Base-by-base conservation (phyloP, 2,888 invertebrate genomes). In the Itoplectis maculator region DNA sequence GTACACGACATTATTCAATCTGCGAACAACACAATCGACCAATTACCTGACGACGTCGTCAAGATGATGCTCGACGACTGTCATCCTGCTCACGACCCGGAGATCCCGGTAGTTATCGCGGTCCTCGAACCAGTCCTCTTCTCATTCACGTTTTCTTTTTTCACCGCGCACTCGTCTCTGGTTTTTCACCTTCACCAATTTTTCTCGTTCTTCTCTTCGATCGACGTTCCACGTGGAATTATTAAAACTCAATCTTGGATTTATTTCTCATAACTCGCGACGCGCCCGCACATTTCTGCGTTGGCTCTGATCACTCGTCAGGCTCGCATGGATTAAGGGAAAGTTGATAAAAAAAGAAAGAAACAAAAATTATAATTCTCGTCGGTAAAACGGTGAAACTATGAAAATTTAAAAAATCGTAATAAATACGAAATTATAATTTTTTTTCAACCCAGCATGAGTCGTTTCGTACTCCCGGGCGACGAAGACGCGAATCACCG, bases 31-130 rank as follows among this genome's bases (percentile, higher is more conserved):
- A 37, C 2, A 59, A 37, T 20, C 1, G n/a, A 35, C 29, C 7
- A 72, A 47, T 79, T 73, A 82, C 82, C 82, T 82, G 61, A 49
- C 20, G 4, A 49, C 20, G 11, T 79, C 72, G 13, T 15, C 47
- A 61, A 37, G 61, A 18, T 42, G 40, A 63, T 73, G 72, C 70
- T 82, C 82, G 40, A 68, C 40, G 18, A 79, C 23, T 8, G 82
- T 82, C 82, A 82, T 82, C 13, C 59, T 68, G 45, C 20, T 42
- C 37, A n/a, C 56, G 61, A 37, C 18, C n/a, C 6, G 40, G 20
- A 13, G 5, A 2, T 51, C 45, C n/a, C 45, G 29, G 45, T 63
- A 29, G 29, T 20, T 51, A 4, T 23, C 23, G 23, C 5, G 23
- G 20, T 8, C 8, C 35, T 35, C 37, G 35, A n/a, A 40, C 13